Conservation (phyloP, 92 coral and sea anemone species). For the Parazoanthus darwini region DNA sequence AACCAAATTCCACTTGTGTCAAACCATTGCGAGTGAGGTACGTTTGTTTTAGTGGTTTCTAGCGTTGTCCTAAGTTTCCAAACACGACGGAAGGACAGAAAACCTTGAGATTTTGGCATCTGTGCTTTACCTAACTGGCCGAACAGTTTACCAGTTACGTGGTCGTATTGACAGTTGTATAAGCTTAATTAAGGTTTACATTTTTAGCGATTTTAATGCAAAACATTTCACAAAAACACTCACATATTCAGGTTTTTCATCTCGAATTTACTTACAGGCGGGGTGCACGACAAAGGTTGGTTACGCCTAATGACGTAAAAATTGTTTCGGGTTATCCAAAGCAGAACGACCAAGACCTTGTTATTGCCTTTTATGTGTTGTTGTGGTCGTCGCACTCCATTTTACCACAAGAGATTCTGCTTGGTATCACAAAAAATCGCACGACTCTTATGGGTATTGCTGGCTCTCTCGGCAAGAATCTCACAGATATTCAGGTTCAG, state of each 20-base stretch:
- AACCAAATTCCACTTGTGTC: neutral
- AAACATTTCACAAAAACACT: neutral
- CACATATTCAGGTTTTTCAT: too few species aligned
- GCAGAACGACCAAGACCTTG: slow-evolving; percentile 7
- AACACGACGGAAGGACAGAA: too few species aligned
- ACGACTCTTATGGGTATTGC: neutral
- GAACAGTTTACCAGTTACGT: too few species aligned
- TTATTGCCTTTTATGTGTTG: slow-evolving; percentile 22
- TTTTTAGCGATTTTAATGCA: neutral
- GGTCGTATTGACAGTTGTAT: too few species aligned
- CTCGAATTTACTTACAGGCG: neutral
- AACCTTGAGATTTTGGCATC: too few species aligned
- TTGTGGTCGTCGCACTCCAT: neutral
- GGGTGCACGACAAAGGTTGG: neutral
- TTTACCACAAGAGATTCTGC: slow-evolving; percentile 1
- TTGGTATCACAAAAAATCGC: neutral
- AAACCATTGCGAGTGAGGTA: neutral
- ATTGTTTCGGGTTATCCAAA: slow-evolving; percentile 27
- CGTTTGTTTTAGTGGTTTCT: too few species aligned
- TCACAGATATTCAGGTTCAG: slow-evolving; percentile 24
- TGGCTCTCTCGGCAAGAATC: slow-evolving; percentile 15
- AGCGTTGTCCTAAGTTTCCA: neutral
- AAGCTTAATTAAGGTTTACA: too few species aligned
- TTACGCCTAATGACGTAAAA: neutral
- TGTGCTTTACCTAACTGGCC: neutral